phyloP scores from a whole-genome alignment of 1,140 invertebrate species.

The Tribolium madens region DNA sequence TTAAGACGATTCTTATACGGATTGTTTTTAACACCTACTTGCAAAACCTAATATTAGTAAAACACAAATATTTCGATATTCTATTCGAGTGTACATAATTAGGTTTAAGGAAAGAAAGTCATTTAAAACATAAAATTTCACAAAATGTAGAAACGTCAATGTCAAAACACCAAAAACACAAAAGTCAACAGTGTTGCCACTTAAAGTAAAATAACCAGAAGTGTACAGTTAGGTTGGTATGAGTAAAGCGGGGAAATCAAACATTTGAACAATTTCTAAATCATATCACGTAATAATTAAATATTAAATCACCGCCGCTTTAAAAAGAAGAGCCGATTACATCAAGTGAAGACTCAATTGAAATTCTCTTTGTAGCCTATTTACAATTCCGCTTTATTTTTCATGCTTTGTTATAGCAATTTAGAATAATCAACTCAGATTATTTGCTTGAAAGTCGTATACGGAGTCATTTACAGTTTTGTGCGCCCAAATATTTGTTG shows the following conservation, averaged over 20 bases:
- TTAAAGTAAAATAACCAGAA: background rate
- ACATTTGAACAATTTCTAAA: background rate
- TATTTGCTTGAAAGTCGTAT: no score
- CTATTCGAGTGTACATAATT: conserved; percentile 6
- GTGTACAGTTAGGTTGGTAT: background rate
- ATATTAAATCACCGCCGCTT: no score
- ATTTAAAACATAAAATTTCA: conserved; percentile 1
- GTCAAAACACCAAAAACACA: conserved; percentile 14
- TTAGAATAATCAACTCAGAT: no score
- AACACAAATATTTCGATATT: background rate
- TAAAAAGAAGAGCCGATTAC: no score
- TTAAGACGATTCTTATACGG: background rate
- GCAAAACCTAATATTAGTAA: background rate
- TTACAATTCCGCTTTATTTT: no score
- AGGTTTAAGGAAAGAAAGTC: background rate
- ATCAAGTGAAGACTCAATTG: no score
- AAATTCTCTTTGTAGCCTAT: no score
- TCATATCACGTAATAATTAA: no score
- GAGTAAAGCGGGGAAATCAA: background rate
- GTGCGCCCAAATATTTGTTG: no score
- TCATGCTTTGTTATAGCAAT: no score
- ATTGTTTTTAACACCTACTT: background rate
- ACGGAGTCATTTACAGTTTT: no score
- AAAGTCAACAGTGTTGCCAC: background rate
- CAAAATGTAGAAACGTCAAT: conserved; percentile 7